These are phyloP conservation scores for Goniozus legneri DNA, from an alignment of 1,140 invertebrate species.

Conservation along the genomic window DNA sequence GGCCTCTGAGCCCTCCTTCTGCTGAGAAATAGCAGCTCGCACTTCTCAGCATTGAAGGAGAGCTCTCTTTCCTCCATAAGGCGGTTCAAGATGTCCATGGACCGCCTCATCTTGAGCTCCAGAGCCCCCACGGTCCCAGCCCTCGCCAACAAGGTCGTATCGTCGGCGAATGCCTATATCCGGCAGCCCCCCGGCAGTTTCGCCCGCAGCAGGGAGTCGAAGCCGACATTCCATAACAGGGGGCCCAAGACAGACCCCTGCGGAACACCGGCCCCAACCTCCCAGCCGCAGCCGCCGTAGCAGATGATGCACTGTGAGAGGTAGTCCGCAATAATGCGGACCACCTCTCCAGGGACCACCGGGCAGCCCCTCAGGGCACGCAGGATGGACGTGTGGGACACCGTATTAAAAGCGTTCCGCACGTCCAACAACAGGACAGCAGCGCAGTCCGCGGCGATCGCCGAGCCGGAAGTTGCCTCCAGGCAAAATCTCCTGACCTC, in stretches of 20 bases:
- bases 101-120: neutral
- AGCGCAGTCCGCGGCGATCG: neutral
- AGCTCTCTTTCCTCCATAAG: neutral
- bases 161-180: neutral
- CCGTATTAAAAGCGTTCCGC: neutral
- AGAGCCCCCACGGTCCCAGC: neutral
- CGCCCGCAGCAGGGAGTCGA: neutral
- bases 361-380: neutral
- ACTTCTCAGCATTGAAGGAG: neutral
- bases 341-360: neutral
- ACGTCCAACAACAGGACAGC: neutral
- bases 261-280: neutral
- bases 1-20: neutral
- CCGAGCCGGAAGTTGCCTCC: neutral
- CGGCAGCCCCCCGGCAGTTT: neutral
- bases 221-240: slow-evolving; percentile 2
- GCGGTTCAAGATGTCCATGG: neutral
- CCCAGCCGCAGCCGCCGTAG: neutral
- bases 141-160: neutral
- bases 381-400: neutral
- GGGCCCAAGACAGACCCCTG: slow-evolving; percentile 6
- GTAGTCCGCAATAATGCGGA: neutral
- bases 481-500: neutral
- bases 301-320: neutral
- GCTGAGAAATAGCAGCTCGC: neutral